phyloP scores from a whole-genome alignment of 2,797 vertebrate species.

The Hoplostethus atlanticus region DNA sequence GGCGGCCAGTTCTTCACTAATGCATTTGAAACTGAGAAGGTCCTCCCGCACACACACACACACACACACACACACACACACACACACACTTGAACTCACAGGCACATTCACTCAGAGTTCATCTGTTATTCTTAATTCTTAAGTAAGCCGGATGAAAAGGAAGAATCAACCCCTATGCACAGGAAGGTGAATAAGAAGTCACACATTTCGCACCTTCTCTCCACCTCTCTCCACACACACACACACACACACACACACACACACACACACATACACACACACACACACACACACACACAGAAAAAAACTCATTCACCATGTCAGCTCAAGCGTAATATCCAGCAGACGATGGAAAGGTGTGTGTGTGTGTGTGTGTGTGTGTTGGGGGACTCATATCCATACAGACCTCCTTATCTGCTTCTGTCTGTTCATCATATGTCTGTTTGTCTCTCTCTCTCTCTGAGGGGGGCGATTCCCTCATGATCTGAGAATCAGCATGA shows the following conservation, averaged over 20 bases:
- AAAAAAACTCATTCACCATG: conserved; percentile 63
- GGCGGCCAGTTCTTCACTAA: conserved; percentile 1
- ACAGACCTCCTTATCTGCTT: conserved; percentile 62
- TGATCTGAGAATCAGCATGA: conserved; percentile 45
- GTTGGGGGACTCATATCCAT: conserved; percentile 30
- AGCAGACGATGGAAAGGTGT: conserved; percentile 74
- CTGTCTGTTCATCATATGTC: conserved; percentile 57
- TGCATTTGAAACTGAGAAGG: conserved; percentile 20
- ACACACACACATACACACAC: conserved; percentile 14
- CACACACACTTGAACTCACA: conserved; percentile 10
- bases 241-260: too few species aligned
- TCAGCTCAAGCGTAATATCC: conserved; percentile 69
- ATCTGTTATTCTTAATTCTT: conserved; percentile 47
- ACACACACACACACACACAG: too few species aligned
- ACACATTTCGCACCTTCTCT: conserved; percentile 77
- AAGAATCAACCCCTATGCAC: conserved; percentile 76
- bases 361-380: conserved; percentile 35
- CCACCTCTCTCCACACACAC: conserved; percentile 16
- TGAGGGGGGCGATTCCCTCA: conserved; percentile 10
- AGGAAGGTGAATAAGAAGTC: conserved; percentile 78
- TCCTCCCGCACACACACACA: conserved; percentile 6
- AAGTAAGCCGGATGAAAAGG: conserved; percentile 71
- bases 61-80: conserved; percentile 12
- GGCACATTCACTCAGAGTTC: conserved; percentile 50
- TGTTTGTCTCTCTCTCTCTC: conserved; percentile 8